Conservation (phyloP, 2,888 invertebrate genomes). For the Campoplex capitator region DNA sequence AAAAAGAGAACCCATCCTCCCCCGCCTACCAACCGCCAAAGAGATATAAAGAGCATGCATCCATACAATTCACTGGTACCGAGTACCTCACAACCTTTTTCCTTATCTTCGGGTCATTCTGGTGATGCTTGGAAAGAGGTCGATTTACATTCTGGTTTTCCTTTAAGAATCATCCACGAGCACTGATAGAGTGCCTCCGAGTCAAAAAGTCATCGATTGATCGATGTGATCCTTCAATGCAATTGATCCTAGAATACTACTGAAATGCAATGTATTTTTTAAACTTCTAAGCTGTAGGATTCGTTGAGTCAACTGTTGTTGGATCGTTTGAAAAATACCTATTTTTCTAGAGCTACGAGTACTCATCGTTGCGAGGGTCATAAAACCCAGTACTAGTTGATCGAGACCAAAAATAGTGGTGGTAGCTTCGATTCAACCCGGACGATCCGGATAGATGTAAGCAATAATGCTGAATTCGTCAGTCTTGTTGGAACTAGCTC, state of each 20-base stretch:
- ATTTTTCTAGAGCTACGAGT: not conserved
- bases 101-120: not conserved
- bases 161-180: not conserved
- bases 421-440: not conserved
- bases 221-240: not conserved
- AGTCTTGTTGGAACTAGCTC: not conserved
- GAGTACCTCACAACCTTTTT: slow-evolving; percentile 3
- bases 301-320: not conserved
- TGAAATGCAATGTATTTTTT: too few relatives aligned
- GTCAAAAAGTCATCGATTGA: not conserved
- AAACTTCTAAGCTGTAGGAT: not conserved
- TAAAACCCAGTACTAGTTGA: not conserved
- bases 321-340: not conserved
- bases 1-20: slow-evolving; percentile 58
- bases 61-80: slow-evolving; percentile 45
- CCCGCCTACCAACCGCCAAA: slow-evolving; percentile 9
- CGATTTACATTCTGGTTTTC: not conserved
- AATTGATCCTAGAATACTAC: not conserved
- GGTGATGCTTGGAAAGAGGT: not conserved
- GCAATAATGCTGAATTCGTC: not conserved
- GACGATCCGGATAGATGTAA: not conserved
- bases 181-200: not conserved
- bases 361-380: not conserved
- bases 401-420: not conserved
- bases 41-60: slow-evolving; percentile 66